Base-by-base conservation (phyloP, 2,888 invertebrate species). In the Tribolium freemani region DNA sequence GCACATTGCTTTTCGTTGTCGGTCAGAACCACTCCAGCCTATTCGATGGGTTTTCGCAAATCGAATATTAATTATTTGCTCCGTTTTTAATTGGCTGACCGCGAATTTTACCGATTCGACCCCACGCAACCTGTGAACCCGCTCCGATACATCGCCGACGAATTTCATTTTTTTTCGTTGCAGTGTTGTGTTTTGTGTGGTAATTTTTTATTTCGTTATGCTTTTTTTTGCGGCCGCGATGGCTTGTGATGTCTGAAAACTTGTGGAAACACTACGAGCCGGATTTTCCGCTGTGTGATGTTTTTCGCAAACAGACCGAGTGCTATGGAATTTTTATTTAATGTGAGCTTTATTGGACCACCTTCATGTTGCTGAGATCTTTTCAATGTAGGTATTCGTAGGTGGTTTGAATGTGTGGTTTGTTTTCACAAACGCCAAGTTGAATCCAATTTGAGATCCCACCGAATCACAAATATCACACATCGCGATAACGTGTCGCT, bases 361-460 rank as follows among this genome's bases (percentile, higher is more conserved):
- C 83, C 83, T 84, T 81, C 82, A 84, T 84, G 84, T 82, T 81
- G 80, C 80, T 83, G 83, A 84, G 80, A 78, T 82, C 82, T 80
- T 81, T 82, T 80, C 83, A 83, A 83, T 82, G 84, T 84, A 84
- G 80, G 84, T 84, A 80, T 79, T 82, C 81, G 82, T 83, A 82
- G 82, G 83, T 83, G 81, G 82, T 79, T 79, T 75, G 75, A 77
- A 78, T 78, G 74, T 78, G 77, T 78, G 76, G 77, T 71, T 78
- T 78, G 78, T 78, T 78, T 76, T 78, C 76, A 76, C 75, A 76
- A 72, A 76, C 53, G 51, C 74, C 72, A 63, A 71, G 71, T 74
- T 74, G 76, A 72, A 5, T 20, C 20, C 31, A 20, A 21, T 13
- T 10, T 8, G 5, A 21, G 50, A 38, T 54, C 50, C 58, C 38